Evolutionary conservation across 1,140 invertebrate genomes (phyloP).

Genomic region (Scaptodrosophila lebanonensis): DNA sequence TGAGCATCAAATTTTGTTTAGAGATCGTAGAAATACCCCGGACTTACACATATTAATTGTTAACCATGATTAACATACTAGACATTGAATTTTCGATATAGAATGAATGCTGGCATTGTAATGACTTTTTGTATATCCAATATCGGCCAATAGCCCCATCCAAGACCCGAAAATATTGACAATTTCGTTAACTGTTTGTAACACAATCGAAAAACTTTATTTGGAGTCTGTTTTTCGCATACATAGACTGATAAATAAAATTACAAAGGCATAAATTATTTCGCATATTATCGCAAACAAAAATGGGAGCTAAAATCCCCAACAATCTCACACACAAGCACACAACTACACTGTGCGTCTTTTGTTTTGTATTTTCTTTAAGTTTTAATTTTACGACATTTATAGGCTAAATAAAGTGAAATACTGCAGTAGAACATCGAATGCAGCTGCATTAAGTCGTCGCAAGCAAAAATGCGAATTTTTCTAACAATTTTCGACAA

Average conservation of each 20-base stretch:
- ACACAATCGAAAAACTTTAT: conserved; percentile 71
- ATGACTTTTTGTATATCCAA: no score
- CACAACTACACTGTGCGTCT: conserved; percentile 29
- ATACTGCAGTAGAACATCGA: conserved; percentile 36
- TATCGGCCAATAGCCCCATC: no score
- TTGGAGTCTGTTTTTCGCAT: conserved; percentile 30
- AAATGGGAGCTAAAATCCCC: conserved; percentile 23
- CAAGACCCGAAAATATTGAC: no score
- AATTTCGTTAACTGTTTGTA: no score
- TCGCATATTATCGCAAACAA: conserved; percentile 47
- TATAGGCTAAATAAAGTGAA: conserved; percentile 34
- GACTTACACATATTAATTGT: no score
- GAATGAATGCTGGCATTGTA: no score
- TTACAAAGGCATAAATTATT: conserved; percentile 64
- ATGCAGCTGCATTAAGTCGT: conserved; percentile 35
- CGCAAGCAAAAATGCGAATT: conserved; percentile 47
- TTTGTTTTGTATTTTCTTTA: conserved; percentile 29
- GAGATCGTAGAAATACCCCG: no score
- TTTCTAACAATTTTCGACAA: conserved; percentile 37
- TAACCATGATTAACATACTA: no score
- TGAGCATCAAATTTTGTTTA: no score
- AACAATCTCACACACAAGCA: conserved; percentile 29
- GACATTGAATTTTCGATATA: no score
- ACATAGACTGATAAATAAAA: conserved; percentile 57
- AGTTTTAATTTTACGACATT: conserved; percentile 27